Base-by-base conservation (phyloP, 1,140 invertebrate genomes). In the Lepidurus packardi region DNA sequence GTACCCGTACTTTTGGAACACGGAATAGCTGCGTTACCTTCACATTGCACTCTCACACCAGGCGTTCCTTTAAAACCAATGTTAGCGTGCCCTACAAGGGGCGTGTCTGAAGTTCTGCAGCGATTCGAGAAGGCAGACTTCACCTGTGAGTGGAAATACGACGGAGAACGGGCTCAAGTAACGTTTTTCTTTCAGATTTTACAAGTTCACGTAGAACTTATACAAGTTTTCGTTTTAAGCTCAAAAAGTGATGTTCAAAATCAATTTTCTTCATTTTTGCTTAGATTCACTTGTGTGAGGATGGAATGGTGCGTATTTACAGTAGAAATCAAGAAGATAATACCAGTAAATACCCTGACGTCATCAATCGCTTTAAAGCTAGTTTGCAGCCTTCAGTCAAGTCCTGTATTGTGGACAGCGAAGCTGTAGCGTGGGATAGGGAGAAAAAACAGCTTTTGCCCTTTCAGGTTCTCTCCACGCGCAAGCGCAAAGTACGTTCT, bases 121-220 rank as follows among this genome's bases (percentile, higher is more conserved):
- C 88, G 96, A 78, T 99, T 99, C 86, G 96, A 98, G 79, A 90
- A 92, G 43, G 86, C 93, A 81, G 91, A 93, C 82, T 99, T 99
- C 83, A 98, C 97, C 3, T 99, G 97, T 85, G 98, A 99, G 88
- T 99, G 92, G 90, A 99, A 99, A 85, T 99, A 99, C 85, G 98
- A 99, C 86, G 98, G 98, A 6, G 98, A 99, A 88, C 87, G 98
- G 83, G 98, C 96, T 6, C 98, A 99, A 88, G 92, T 96, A 9
- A 65, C 75, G 21, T 77, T 13, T 41, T 78, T 41, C 24, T 65
- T 21, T 16, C 7, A 7, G 7, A 65, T 65, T 21, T 65, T 65
- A 4, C 16, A 21, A 65, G 2, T 16, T n/a, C 6, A 73, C 0
- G 47, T 73, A 16, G 34, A 74, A 80, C 34, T 34, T 34, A 77